These are phyloP conservation scores for Plecturocebus donacophilus DNA, from an alignment of 2,113 vertebrate species.

Conservation along the genomic window DNA sequence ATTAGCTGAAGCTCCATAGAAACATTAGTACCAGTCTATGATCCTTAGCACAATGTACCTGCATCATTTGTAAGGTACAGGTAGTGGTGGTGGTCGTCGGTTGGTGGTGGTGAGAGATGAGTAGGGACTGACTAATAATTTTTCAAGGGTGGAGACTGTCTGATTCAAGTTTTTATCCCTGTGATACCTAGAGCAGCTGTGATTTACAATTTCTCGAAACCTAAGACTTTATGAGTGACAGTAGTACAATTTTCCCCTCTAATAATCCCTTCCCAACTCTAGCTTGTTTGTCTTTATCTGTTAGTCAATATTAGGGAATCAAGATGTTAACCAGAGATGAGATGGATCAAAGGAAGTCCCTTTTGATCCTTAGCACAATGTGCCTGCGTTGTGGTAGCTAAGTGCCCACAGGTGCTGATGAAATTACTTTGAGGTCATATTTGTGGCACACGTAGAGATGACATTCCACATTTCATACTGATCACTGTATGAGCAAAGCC, in stretches of 20 bases:
- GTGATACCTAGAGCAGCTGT: not conserved
- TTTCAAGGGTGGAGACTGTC: not conserved
- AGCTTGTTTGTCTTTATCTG: not conserved
- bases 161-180: conserved; percentile 3
- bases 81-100: not conserved
- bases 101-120: not conserved
- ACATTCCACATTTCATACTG: not conserved
- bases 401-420: not conserved
- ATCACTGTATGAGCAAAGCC: not conserved
- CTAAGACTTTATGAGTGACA: not conserved
- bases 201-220: not conserved
- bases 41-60: not conserved
- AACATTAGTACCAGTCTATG: not conserved
- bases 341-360: not conserved
- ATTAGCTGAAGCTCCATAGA: not conserved
- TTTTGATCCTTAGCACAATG: not conserved
- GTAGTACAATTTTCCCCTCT: not conserved
- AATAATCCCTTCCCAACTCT: not conserved
- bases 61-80: not conserved
- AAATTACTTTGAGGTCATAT: not conserved
- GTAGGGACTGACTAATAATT: not conserved
- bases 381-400: not conserved
- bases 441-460: not conserved
- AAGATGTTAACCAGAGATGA: not conserved
- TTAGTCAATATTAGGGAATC: not conserved